These are phyloP conservation scores for Rachycentron canadum DNA, from an alignment of 2,797 vertebrate genomes.

Conservation along the genomic window DNA sequence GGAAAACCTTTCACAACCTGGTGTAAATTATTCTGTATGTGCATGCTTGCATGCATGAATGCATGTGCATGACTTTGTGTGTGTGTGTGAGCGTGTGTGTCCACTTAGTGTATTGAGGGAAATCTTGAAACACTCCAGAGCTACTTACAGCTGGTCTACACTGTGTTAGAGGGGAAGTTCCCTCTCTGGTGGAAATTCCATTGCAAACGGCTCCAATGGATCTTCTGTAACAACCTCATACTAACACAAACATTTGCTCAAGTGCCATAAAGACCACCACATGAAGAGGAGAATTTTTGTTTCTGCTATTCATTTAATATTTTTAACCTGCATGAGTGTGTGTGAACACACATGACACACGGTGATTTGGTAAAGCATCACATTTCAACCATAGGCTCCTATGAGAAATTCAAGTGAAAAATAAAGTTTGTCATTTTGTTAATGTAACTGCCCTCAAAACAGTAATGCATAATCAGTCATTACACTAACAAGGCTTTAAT, in stretches of 20 bases:
- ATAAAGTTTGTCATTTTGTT: constrained; percentile 1
- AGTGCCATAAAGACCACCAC: constrained; percentile 14
- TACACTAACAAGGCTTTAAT: not conserved
- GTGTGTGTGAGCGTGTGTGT: constrained; percentile 23
- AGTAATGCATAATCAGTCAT: not conserved
- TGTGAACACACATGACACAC: not conserved
- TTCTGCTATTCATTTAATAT: constrained; percentile 38
- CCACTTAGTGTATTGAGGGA: constrained; percentile 24
- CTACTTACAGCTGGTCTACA: constrained; percentile 4
- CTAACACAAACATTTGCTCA: constrained; percentile 21
- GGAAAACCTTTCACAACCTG: constrained; percentile 44
- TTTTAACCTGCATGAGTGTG: constrained; percentile 6
- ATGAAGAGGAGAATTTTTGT: constrained; percentile 41
- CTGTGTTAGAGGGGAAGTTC: constrained; percentile 29
- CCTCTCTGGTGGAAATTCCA: constrained; percentile 62
- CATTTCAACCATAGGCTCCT: constrained; percentile 10
- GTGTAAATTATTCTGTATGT: constrained; percentile 7
- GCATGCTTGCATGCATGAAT: constrained; percentile 8
- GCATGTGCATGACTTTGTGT: constrained; percentile 5
- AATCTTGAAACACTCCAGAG: constrained; percentile 60
- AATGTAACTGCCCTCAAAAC: not conserved
- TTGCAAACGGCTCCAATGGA: constrained; percentile 50
- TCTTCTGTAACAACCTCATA: constrained; percentile 45
- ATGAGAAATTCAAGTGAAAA: not conserved
- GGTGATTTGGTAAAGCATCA: constrained; percentile 1